Evolutionary conservation across 2,888 invertebrate species (phyloP).

Genomic region (Nymphalis urticae): DNA sequence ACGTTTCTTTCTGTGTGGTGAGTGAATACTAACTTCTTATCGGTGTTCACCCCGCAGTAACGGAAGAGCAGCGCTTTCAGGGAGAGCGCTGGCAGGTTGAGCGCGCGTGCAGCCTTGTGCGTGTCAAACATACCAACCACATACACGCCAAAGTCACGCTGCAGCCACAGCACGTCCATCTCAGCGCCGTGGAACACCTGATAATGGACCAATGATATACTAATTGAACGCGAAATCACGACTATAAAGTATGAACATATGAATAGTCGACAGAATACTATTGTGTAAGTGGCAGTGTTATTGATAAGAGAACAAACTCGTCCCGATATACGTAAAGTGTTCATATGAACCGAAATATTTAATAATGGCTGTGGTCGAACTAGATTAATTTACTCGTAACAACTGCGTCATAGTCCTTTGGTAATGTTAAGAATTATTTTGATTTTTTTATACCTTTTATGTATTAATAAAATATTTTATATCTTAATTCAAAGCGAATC

Average conservation of each 20-base stretch:
- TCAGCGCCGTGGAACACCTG: constrained; percentile 96
- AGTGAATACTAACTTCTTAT: constrained; percentile 85
- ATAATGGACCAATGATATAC: constrained; percentile 20
- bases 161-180: constrained; percentile 94
- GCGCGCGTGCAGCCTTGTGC: constrained; percentile 89
- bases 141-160: constrained; percentile 96
- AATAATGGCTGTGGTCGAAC: background rate
- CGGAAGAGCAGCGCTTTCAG: constrained; percentile 88
- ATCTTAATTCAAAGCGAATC: too few species aligned
- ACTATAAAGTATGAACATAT: too few species aligned
- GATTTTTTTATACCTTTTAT: too few species aligned
- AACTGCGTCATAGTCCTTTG: too few species aligned
- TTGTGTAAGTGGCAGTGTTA: too few species aligned
- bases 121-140: constrained; percentile 99
- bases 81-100: constrained; percentile 87
- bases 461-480: too few species aligned
- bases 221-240: background rate
- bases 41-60: constrained; percentile 89
- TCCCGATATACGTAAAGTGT: too few species aligned
- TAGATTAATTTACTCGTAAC: too few species aligned
- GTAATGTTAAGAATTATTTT: too few species aligned
- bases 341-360: background rate
- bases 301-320: too few species aligned
- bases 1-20: too few species aligned
- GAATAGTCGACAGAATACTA: too few species aligned